Base-by-base conservation (phyloP, 2,888 invertebrate species). In the Pachymerium ferrugineum region DNA sequence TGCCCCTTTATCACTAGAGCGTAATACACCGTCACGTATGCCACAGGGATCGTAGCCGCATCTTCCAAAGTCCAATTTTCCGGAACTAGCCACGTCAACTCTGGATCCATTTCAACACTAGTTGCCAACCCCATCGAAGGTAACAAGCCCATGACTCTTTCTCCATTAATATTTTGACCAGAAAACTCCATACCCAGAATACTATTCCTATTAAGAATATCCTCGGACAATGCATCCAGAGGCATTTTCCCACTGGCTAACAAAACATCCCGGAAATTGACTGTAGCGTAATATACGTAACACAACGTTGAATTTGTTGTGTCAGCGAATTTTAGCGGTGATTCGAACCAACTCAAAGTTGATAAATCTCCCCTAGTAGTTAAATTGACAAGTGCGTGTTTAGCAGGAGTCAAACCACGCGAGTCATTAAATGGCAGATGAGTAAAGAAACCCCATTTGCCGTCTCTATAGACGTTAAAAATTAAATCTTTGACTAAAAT, bases 1-100 rank as follows among this genome's bases (percentile, higher is more conserved):
- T 89, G 87, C 42, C 97, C 98, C 78, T 98, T 88, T 69, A 96
- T 89, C 38, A 89, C 83, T 76, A 99, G 86, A 62, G 97, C 96
- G 83, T 97, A 98, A 85, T 87, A 87, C 2, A 54, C 72, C 79
- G 83, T 83, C 67, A 82, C 78, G 75, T 83, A 83, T 19, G 82
- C 83, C 12, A 83, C 82, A 16, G 84, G 84, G 1, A 84, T 81
- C 6, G 83, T 81, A 14, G 83, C 81, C 16, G 83, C 83, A 73
- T 85, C 83, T 74, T 82, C 82, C 74, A 86, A 78, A 19, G 81
- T 80, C 85, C 86, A 86, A 14, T 77, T 72, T 1, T 80, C 80
- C 1, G 85, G 85, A 19, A 84, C 79, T 16, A 78, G 73, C 83
- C 83, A 84, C 22, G 81, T 76, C 69, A 76, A 77, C 4, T 79